Evolutionary conservation across 2,888 invertebrate genomes (phyloP), one percentile per base, ranked within the genome.

Genomic region (Ophion obscuratus): DNA sequence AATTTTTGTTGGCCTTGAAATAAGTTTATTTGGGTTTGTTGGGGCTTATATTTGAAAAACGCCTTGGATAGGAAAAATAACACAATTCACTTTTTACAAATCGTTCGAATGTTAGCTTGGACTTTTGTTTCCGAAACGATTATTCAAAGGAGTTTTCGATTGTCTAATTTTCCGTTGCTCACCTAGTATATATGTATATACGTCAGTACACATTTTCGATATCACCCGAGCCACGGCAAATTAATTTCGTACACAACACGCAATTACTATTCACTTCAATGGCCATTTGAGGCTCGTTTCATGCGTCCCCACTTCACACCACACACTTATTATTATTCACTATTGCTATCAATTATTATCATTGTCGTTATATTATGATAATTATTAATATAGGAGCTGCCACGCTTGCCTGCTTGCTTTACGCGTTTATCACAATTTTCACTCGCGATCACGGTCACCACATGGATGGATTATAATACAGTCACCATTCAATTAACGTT

Each of bases 381-480:
- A 83, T 78, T 81, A 80, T 89, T 90, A 89, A 88, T 87, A 89
- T 90, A 90, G 89, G 89, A 91, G 91, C 90, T 90, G 89, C 89
- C 89, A 91, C 90, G 92, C 92, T 92, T 92, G 92, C 91, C 89
- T 92, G 92, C 92, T 91, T 92, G 91, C 91, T 92, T 91, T 88
- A 81, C 87, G 89, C 90, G 89, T 89, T 88, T 88, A 83, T 83
- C 74, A 75, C 81, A 81, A 86, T 81, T 83, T 83, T 83, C 24
- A 86, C 78, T 86, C 67, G 53, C 53, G 47, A 83, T 85, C 82
- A 83, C 79, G 62, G 47, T 80, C 68, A 73, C 80, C 66, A 85
- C 67, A 76, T 79, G 67, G 59, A 84, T 81, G 53, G 62, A 67
- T 66, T 64, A 59, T 74, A 68, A 59, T 44, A 79, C 82, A 71